These are phyloP conservation scores for Propsilocerus akamusi DNA, from an alignment of 1,140 invertebrate species.

Conservation along the genomic window DNA sequence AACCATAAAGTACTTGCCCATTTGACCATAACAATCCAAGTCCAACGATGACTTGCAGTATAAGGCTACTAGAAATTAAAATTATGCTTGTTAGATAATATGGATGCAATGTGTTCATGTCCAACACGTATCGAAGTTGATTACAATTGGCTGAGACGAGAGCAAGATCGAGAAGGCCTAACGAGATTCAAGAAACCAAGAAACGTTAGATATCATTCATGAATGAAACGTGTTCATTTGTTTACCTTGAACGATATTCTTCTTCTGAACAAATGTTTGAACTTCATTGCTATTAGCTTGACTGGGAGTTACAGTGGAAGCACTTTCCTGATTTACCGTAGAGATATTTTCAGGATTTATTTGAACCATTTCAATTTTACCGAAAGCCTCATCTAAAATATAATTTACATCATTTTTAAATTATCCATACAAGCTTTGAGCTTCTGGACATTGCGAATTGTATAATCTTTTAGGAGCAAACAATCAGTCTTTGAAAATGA, in stretches of 20 bases:
- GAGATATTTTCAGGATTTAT: too few species aligned
- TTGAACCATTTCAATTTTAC: too few species aligned
- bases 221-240: neutral
- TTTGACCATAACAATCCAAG: neutral
- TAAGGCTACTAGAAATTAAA: constrained; percentile 58
- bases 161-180: constrained; percentile 72
- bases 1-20: too few species aligned
- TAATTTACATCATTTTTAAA: too few species aligned
- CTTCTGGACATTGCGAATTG: too few species aligned
- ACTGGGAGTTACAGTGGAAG: too few species aligned
- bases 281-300: too few species aligned
- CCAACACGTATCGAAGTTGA: constrained; percentile 68
- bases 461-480: too few species aligned
- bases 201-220: neutral
- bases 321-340: too few species aligned
- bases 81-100: constrained; percentile 58
- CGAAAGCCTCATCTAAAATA: too few species aligned
- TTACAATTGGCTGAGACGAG: constrained; percentile 70
- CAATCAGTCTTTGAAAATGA: too few species aligned
- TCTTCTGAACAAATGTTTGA: neutral
- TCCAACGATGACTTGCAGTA: constrained; percentile 28
- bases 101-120: constrained; percentile 41
- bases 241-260: neutral
- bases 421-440: too few species aligned
- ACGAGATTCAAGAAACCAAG: neutral